Conservation (phyloP, 1,140 invertebrate genomes). For the Calephelis virginiensis region DNA sequence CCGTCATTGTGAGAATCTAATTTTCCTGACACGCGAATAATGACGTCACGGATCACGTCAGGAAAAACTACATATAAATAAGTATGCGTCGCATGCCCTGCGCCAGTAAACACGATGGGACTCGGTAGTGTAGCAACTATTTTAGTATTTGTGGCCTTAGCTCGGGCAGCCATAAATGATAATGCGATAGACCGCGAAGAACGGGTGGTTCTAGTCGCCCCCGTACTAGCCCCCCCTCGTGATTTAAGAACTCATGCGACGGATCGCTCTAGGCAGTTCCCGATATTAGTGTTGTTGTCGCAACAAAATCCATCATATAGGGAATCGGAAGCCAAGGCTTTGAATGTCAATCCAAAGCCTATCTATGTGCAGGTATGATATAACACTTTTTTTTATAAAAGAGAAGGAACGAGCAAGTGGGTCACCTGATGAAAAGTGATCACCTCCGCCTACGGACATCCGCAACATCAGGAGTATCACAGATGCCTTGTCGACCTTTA, state of each 20-base stretch:
- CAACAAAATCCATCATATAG: constrained; percentile 40
- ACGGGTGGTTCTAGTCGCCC: constrained; percentile 55
- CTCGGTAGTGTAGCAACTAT: constrained; percentile 51
- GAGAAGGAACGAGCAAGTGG: too few species aligned
- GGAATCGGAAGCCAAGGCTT: constrained; percentile 53
- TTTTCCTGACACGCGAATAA: constrained; percentile 40
- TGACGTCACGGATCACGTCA: constrained; percentile 50
- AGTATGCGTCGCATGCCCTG: constrained; percentile 54
- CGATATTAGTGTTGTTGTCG: constrained; percentile 61
- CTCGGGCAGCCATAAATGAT: constrained; percentile 47
- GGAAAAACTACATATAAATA: constrained; percentile 68
- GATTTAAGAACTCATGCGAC: constrained; percentile 51
- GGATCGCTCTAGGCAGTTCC: constrained; percentile 61
- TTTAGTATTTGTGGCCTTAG: constrained; percentile 42
- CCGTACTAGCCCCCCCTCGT: constrained; percentile 60
- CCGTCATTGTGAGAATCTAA: constrained; percentile 59
- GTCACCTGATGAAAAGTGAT: too few species aligned
- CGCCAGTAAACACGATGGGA: constrained; percentile 65
- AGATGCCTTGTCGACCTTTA: too few species aligned
- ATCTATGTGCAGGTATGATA: constrained; percentile 65
- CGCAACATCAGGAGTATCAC: too few species aligned
- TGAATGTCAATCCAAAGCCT: constrained; percentile 51
- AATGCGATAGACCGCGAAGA: constrained; percentile 57
- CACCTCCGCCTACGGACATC: too few species aligned
- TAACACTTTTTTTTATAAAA: not conserved